These are phyloP conservation scores for Nomada fucata DNA, from an alignment of 2,888 invertebrate species.

Conservation along the genomic window DNA sequence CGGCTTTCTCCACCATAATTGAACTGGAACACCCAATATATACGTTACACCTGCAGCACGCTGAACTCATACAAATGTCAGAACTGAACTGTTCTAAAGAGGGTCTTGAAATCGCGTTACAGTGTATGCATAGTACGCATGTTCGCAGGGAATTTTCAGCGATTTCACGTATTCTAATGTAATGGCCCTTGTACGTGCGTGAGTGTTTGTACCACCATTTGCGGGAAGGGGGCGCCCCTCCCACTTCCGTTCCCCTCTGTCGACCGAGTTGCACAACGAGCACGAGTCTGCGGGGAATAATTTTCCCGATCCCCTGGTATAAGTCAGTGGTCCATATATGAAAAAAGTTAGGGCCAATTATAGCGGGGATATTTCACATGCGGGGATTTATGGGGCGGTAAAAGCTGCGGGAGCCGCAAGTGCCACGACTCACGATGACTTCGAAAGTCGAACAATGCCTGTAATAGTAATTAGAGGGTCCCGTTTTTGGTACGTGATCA, in stretches of 20 bases:
- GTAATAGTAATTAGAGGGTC: conserved; percentile 39
- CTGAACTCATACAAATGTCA: background rate
- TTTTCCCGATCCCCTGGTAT: conserved; percentile 51
- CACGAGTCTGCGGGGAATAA: conserved; percentile 61
- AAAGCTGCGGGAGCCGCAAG: conserved; percentile 28
- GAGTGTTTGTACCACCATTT: conserved; percentile 26
- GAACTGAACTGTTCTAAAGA: conserved; percentile 16
- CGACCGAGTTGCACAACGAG: conserved; percentile 57
- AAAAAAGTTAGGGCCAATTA: conserved; percentile 75
- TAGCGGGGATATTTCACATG: conserved; percentile 68
- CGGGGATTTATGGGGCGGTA: conserved; percentile 55
- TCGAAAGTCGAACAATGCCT: conserved; percentile 48
- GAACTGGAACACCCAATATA: background rate
- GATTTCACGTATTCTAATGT: conserved; percentile 56
- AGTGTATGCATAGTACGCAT: conserved; percentile 2
- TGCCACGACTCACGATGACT: conserved; percentile 40
- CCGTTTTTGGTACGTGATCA: conserved; percentile 35
- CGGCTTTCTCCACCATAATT: background rate
- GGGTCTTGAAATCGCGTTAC: conserved; percentile 49
- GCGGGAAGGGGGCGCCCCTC: conserved; percentile 4
- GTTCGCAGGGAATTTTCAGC: conserved; percentile 47
- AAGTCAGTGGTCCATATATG: conserved; percentile 68
- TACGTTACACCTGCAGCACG: background rate
- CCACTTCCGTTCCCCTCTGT: background rate
- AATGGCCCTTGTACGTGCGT: conserved; percentile 43